Evolutionary conservation across 2,888 invertebrate species (phyloP).

Genomic region (Zeuzera pyrina): DNA sequence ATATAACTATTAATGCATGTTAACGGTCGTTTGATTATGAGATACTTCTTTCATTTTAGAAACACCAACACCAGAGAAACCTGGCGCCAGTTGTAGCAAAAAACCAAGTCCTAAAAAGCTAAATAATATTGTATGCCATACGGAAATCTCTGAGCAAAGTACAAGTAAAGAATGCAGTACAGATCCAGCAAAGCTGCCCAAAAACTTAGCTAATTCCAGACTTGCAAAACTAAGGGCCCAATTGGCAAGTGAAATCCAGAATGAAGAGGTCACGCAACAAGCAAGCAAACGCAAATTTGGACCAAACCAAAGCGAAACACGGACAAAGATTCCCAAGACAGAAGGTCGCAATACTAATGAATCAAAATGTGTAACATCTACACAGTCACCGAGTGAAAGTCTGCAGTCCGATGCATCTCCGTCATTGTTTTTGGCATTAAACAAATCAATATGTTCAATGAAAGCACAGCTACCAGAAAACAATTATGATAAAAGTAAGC

Average conservation of each 20-base stretch:
- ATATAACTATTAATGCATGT: too few relatives aligned
- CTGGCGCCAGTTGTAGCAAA: too few relatives aligned
- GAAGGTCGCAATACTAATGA: constrained; percentile 39
- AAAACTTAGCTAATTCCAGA: constrained; percentile 44
- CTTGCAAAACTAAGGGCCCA: constrained; percentile 37
- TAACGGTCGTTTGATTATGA: too few relatives aligned
- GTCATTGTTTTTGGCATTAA: constrained; percentile 61
- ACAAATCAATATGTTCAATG: constrained; percentile 62
- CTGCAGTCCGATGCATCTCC: constrained; percentile 48
- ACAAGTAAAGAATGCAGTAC: too few relatives aligned
- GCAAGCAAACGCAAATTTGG: background rate
- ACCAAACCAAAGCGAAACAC: constrained; percentile 22
- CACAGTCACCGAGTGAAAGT: constrained; percentile 47
- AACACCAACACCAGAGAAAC: too few relatives aligned
- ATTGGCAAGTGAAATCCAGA: constrained; percentile 31
- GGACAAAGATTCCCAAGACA: constrained; percentile 24
- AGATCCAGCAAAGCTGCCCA: too few relatives aligned
- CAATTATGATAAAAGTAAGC: constrained; percentile 40
- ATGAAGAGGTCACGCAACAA: constrained; percentile 18
- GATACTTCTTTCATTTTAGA: too few relatives aligned
- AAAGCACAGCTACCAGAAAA: constrained; percentile 61
- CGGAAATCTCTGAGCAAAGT: too few relatives aligned
- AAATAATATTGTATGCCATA: too few relatives aligned
- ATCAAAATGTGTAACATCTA: constrained; percentile 38
- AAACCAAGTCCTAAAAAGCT: too few relatives aligned